Evolutionary conservation across 2,113 vertebrate species (phyloP).

Genomic region (Aspidoscelis tigris): DNA sequence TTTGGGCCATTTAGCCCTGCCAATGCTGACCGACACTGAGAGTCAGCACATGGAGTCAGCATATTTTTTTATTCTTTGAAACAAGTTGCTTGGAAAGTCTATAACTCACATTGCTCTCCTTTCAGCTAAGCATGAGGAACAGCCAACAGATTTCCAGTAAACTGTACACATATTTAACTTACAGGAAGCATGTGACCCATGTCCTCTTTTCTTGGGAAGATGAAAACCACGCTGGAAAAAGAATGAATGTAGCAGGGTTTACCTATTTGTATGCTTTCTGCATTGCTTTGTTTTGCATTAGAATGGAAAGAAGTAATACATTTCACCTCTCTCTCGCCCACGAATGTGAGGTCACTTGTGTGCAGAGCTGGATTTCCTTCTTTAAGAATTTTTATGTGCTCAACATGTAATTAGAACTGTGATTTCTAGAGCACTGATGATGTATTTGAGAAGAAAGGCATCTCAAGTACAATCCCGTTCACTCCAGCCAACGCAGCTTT

Average conservation of each 20-base stretch:
- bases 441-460: background rate
- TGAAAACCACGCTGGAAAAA: background rate
- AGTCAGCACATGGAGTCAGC: conserved; percentile 44
- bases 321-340: background rate
- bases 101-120: conserved; percentile 61
- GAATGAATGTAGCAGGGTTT: background rate
- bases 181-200: conserved; percentile 47
- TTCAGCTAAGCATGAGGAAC: conserved; percentile 47
- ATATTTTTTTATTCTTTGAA: conserved; percentile 53
- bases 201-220: conserved; percentile 16
- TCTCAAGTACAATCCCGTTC: too few relatives aligned
- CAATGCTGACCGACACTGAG: conserved; percentile 52
- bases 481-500: too few relatives aligned
- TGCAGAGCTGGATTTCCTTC: background rate
- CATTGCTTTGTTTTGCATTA: background rate
- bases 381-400: background rate
- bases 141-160: conserved; percentile 73
- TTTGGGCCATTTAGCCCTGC: conserved; percentile 17
- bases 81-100: conserved; percentile 55
- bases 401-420: background rate
- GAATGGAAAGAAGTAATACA: background rate
- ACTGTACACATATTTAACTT: conserved; percentile 53
- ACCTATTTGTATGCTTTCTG: background rate
- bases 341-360: background rate
- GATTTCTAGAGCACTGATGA: background rate